These are phyloP conservation scores for Cyclophora albipunctata DNA, from an alignment of 2,888 invertebrate species.

Conservation along the genomic window DNA sequence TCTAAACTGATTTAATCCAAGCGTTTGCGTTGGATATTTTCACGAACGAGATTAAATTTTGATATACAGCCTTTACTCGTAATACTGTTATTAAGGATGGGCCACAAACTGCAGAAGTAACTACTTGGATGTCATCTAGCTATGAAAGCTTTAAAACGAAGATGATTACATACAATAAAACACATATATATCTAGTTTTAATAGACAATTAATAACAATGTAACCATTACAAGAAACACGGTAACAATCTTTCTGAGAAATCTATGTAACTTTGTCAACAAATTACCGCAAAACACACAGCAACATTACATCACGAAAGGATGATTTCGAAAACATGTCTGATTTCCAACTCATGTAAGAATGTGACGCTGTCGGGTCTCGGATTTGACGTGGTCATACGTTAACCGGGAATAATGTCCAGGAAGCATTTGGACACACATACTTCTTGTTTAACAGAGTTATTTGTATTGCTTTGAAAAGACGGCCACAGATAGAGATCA, in stretches of 20 bases:
- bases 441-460: background rate
- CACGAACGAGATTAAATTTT: background rate
- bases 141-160: too few species aligned
- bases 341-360: constrained; percentile 29
- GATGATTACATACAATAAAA: too few species aligned
- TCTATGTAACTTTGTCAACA: too few species aligned
- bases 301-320: constrained; percentile 37
- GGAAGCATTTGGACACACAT: constrained; percentile 14
- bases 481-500: background rate
- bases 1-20: too few species aligned
- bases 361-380: constrained; percentile 31
- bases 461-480: constrained; percentile 1
- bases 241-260: too few species aligned
- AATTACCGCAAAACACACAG: too few species aligned
- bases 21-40: too few species aligned
- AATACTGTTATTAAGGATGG: constrained; percentile 4
- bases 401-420: constrained; percentile 11
- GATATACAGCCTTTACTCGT: background rate
- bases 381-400: constrained; percentile 17
- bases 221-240: too few species aligned
- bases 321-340: constrained; percentile 41
- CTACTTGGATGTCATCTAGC: too few species aligned
- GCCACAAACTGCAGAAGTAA: constrained; percentile 29
- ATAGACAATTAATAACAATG: too few species aligned
- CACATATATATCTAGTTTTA: too few species aligned